Evolutionary conservation across 2,113 vertebrate species (phyloP), one percentile per base, ranked within the genome.

Genomic region (Sakesphorus luctuosus): DNA sequence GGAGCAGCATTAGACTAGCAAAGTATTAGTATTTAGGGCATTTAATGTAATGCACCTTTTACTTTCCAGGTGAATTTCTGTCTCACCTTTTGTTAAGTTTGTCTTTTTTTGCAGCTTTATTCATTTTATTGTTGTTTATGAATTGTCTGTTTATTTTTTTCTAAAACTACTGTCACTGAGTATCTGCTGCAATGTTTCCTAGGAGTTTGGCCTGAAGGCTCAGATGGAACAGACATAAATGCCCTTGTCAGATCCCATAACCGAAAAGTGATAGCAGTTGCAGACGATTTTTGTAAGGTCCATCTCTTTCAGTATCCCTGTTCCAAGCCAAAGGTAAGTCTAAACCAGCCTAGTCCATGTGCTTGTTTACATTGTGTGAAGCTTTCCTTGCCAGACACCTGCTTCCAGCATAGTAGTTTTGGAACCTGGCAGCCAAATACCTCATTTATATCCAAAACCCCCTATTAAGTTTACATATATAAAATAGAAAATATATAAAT

Each of bases 181-280:
- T 49, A 59, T 36, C 14, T 83, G 5, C 85, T 33, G 52, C 75
- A 9, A 26, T 84, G 2, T 89, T 9, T 94, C 28, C 23, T 95
- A 99, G 99, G 99, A 69, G 99, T 99, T 83, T 99, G 99, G 99
- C 99, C 99, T 0, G 99, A 99, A 97, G 99, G 99, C 18, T 99
- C 99, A 2, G 99, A 99, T 23, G 99, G 99, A 28, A 99, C 99
- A 17, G 99, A 99, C 93, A 99, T 99, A 97, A 99, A 99, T 25
- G 99, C 99, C 13, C 98, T 99, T 94, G 98, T 99, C 50, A 98
- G 99, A 59, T 99, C 99, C 76, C 99, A 98, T 97, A 99, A 98
- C 80, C 98, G 99, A 84, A 99, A 98, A 92, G 99, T 99, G 89
- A 98, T 99, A 38, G 99, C 99, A 40, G 97, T 99, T 73, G 99